phyloP scores from a whole-genome alignment of 2,888 invertebrate genomes.

The Asteroscopus sphinx region DNA sequence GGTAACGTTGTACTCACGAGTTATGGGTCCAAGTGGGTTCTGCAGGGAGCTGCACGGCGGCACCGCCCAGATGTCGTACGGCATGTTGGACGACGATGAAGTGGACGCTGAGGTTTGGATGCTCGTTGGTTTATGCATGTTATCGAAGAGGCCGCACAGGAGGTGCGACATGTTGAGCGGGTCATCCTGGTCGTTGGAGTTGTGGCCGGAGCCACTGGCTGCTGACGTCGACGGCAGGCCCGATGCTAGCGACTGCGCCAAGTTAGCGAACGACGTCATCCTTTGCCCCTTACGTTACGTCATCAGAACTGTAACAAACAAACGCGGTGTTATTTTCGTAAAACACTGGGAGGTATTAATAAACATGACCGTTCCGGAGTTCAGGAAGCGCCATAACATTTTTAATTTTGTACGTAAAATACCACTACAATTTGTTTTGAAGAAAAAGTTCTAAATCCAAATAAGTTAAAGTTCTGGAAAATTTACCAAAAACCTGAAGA shows the following conservation, averaged over 20 bases:
- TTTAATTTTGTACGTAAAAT: slow-evolving; percentile 16
- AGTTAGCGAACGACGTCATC: slow-evolving; percentile 85
- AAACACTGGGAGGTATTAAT: slow-evolving; percentile 36
- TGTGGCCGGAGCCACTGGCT: slow-evolving; percentile 68
- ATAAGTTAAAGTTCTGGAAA: neutral
- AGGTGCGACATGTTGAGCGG: slow-evolving; percentile 83
- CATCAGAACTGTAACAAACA: slow-evolving; percentile 83
- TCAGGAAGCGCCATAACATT: slow-evolving; percentile 6
- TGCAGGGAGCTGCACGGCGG: slow-evolving; percentile 77
- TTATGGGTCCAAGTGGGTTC: slow-evolving; percentile 74
- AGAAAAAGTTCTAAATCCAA: neutral
- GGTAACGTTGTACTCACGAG: slow-evolving; percentile 76
- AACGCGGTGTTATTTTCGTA: slow-evolving; percentile 52
- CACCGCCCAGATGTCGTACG: slow-evolving; percentile 83
- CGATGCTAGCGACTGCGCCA: slow-evolving; percentile 80
- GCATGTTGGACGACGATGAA: slow-evolving; percentile 78
- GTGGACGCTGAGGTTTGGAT: slow-evolving; percentile 73
- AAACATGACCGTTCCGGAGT: slow-evolving; percentile 19
- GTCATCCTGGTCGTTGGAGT: slow-evolving; percentile 73
- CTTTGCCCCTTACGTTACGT: slow-evolving; percentile 68
- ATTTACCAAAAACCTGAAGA: neutral
- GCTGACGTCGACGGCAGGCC: slow-evolving; percentile 77
- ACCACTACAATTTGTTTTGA: slow-evolving; percentile 3
- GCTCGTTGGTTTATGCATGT: slow-evolving; percentile 84
- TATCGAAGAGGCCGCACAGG: slow-evolving; percentile 88